Conservation (phyloP, 2,113 vertebrate species). For the Phaethon lepturus region DNA sequence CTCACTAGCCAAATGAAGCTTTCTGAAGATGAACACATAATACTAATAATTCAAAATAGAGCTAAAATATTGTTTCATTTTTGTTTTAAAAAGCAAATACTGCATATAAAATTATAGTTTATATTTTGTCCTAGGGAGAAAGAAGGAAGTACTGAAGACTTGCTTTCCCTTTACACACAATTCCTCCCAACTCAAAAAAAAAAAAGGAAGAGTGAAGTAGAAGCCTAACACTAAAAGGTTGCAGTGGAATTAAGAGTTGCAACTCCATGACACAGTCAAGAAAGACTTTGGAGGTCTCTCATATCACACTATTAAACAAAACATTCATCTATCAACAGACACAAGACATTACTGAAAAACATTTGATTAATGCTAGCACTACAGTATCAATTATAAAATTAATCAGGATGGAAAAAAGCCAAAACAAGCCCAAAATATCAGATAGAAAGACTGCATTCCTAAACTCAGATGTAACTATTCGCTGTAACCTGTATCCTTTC, state of each 20-base stretch:
- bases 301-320: not conserved
- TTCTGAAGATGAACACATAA: not conserved
- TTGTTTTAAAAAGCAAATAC: slow-evolving; percentile 18
- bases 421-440: not conserved
- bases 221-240: not conserved
- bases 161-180: not conserved
- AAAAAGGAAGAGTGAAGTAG: not conserved
- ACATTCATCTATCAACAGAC: not conserved
- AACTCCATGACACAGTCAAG: not conserved
- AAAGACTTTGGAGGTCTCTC: not conserved
- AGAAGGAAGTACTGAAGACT: not conserved
- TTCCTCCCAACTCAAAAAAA: not conserved
- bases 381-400: not conserved
- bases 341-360: not conserved
- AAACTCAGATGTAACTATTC: rapidly evolving
- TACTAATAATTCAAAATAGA: not conserved
- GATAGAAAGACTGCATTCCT: not conserved
- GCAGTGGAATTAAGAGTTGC: not conserved
- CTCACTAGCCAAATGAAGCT: not conserved
- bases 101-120: not conserved
- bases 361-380: not conserved
- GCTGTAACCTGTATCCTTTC: slow-evolving; percentile 51
- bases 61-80: not conserved
- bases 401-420: not conserved
- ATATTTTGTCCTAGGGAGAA: not conserved